Percentiles rank a stretch among this genome's conserved stretches.
Conservation (phyloP, 2,113 vertebrate genomes). For the Gymnorhina tibicen region DNA sequence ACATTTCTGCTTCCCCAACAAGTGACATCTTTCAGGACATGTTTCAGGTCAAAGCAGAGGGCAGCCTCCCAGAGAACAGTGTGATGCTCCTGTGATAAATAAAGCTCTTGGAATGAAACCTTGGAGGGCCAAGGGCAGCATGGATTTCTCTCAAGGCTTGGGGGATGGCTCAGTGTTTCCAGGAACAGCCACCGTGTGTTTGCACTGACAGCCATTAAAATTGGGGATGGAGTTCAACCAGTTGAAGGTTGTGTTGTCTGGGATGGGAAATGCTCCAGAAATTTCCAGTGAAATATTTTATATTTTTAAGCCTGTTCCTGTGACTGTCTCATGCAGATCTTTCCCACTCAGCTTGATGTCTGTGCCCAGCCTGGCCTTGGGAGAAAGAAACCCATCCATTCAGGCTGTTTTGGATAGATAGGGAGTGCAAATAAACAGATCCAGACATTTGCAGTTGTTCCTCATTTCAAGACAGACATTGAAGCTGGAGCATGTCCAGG, state of each 20-base stretch:
- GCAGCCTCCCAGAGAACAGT: neutral
- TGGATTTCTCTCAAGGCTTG: neutral
- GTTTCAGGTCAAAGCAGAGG: neutral
- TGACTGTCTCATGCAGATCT: neutral
- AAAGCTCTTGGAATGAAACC: neutral
- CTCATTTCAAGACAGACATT: neutral
- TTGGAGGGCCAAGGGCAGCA: neutral
- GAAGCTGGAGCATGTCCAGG: rapidly evolving
- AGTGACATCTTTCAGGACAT: neutral
- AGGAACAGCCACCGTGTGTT: neutral
- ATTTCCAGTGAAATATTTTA: neutral
- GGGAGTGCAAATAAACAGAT: neutral
- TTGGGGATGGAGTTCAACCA: neutral
- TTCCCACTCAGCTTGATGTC: neutral
- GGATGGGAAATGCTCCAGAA: neutral
- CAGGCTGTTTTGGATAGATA: neutral
- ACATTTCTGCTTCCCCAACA: neutral
- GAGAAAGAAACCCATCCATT: neutral
- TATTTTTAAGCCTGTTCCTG: neutral
- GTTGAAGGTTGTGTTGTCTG: neutral
- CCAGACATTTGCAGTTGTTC: neutral
- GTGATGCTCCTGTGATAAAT: neutral
- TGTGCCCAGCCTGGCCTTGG: neutral
- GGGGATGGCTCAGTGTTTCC: neutral
- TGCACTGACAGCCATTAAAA: neutral